A percentile compares a stretch with the other conserved stretches of the same genome.
phyloP scores from a whole-genome alignment of 2,888 invertebrate genomes.

The Hirtodrosophila alboralis region DNA sequence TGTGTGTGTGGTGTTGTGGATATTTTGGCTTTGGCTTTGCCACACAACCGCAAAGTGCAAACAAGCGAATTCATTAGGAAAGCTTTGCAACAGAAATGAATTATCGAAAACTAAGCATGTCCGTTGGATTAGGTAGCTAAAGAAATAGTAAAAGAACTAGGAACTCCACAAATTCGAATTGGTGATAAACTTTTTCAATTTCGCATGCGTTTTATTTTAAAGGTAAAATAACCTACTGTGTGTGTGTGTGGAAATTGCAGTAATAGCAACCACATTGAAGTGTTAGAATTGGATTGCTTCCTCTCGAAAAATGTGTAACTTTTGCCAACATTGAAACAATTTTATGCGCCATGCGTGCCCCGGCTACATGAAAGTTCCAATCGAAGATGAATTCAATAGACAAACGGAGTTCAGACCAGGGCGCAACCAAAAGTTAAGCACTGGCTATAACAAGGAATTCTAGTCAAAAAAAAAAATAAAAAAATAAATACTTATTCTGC shows the following conservation, averaged over 20 bases:
- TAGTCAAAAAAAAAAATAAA: conserved; percentile 23
- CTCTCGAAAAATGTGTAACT: conserved; percentile 52
- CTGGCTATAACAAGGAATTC: conserved; percentile 36
- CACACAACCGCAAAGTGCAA: conserved; percentile 44
- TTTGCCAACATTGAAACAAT: conserved; percentile 65
- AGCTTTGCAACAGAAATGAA: conserved; percentile 47
- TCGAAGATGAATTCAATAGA: conserved; percentile 70
- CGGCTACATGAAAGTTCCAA: conserved; percentile 74
- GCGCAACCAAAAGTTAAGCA: conserved; percentile 47
- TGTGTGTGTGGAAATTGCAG: too few species aligned
- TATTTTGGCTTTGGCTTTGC: conserved; percentile 27
- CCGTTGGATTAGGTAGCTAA: conserved; percentile 30
- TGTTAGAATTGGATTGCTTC: conserved; percentile 15
- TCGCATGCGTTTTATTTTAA: conserved; percentile 51
- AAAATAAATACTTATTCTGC: conserved; percentile 24
- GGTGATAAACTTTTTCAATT: conserved; percentile 72
- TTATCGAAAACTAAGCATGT: conserved; percentile 32
- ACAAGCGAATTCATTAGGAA: conserved; percentile 70
- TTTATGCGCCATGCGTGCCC: conserved; percentile 76
- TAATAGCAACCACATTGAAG: conserved; percentile 17
- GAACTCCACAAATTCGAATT: conserved; percentile 31
- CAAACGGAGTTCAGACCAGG: conserved; percentile 16
- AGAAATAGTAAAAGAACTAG: conserved; percentile 22
- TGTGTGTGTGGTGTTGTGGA: neutral
- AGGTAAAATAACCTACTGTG: conserved; percentile 31